Percentiles rank a stretch among this genome's conserved stretches.
Conservation (phyloP, 2,113 vertebrate genomes). For the Bos indicus region DNA sequence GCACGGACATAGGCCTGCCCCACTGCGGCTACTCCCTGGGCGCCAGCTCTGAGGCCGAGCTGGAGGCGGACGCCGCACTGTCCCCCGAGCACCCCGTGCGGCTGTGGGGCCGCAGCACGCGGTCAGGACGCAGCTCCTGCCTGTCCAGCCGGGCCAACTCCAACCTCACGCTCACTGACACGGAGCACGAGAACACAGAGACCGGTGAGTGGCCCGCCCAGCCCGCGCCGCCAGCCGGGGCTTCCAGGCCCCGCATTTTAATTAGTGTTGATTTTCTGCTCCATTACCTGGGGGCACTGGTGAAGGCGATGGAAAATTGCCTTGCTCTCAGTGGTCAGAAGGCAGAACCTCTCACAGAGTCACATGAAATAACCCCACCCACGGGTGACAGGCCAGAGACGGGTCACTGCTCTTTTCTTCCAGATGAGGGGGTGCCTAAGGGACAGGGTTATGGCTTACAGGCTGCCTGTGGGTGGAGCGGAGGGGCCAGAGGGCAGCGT, state of each 20-base stretch:
- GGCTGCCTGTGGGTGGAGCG: neutral
- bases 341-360: neutral
- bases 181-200: slow-evolving; percentile 96
- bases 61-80: slow-evolving; percentile 90
- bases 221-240: accelerated
- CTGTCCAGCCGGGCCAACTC: slow-evolving; percentile 98
- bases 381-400: slow-evolving; percentile 55
- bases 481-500: accelerated
- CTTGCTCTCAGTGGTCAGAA: slow-evolving; percentile 48
- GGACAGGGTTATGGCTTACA: neutral
- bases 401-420: slow-evolving; percentile 54
- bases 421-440: slow-evolving; percentile 45
- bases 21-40: slow-evolving; percentile 92
- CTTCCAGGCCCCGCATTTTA: neutral
- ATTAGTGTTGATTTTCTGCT: slow-evolving; percentile 25
- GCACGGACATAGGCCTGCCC: slow-evolving; percentile 88
- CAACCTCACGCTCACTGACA: slow-evolving; percentile 97
- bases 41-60: slow-evolving; percentile 91
- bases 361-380: slow-evolving; percentile 53
- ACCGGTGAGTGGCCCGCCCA: slow-evolving; percentile 81
- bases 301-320: slow-evolving; percentile 54
- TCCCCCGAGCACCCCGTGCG: slow-evolving; percentile 92
- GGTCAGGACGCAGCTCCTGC: slow-evolving; percentile 96
- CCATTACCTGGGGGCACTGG: neutral
- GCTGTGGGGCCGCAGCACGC: slow-evolving; percentile 92